Evolutionary conservation across 2,797 vertebrate species (phyloP).

Genomic region (Molothrus aeneus): DNA sequence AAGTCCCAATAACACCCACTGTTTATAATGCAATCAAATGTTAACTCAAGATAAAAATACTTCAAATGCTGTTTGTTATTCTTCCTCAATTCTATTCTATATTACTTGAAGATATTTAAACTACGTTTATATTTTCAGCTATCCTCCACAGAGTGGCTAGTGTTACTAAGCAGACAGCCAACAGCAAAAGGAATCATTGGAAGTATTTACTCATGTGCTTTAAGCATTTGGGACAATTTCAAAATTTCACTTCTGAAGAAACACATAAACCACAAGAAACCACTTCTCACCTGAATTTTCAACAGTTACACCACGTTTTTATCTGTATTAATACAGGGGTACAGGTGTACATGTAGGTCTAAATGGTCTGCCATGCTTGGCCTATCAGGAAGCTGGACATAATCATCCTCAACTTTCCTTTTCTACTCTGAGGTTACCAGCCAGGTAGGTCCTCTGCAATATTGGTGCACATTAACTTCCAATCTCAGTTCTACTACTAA

Average conservation of each 20-base stretch:
- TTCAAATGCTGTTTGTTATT: neutral
- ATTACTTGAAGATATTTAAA: neutral
- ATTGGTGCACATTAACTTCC: neutral
- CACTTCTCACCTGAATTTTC: neutral
- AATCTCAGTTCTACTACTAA: neutral
- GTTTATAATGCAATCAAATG: neutral
- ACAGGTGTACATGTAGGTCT: neutral
- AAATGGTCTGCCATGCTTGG: neutral
- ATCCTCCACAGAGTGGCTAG: neutral
- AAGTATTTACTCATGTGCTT: neutral
- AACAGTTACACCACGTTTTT: neutral
- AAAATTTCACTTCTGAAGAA: neutral
- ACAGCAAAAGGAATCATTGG: neutral
- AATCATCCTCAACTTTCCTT: neutral
- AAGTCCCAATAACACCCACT: slow-evolving; percentile 11
- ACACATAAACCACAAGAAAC: neutral
- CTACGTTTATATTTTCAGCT: neutral
- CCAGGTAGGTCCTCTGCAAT: neutral
- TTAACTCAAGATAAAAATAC: neutral
- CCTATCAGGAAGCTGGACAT: neutral
- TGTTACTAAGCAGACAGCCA: neutral
- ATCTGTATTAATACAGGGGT: neutral
- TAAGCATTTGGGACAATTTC: neutral
- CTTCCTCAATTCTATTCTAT: neutral
- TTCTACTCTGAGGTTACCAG: neutral